Evolutionary conservation across 2,113 vertebrate species (phyloP).

Genomic region (Enhydra lutris): DNA sequence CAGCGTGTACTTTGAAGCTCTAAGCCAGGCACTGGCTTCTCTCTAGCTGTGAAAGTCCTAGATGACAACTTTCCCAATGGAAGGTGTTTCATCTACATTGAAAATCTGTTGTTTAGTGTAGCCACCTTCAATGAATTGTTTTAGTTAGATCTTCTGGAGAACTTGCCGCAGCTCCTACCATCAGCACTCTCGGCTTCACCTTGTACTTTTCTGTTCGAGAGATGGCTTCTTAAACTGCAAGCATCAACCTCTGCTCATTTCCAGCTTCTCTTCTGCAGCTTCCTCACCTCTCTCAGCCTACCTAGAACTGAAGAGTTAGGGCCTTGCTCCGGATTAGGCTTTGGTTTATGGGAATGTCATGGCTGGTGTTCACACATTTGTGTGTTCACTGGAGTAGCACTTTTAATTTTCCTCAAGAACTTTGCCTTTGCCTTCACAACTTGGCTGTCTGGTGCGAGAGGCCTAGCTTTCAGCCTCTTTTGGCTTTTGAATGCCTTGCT

Average conservation of each 20-base stretch:
- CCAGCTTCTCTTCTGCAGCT: neutral
- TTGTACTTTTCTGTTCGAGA: neutral
- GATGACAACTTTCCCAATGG: neutral
- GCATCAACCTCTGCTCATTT: neutral
- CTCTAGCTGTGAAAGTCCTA: neutral
- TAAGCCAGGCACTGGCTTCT: neutral
- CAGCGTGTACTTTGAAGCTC: neutral
- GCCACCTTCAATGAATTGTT: neutral
- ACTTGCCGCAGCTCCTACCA: neutral
- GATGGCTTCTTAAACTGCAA: neutral
- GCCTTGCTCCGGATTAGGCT: neutral
- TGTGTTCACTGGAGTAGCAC: neutral
- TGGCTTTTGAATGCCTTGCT: neutral
- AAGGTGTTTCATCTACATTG: neutral
- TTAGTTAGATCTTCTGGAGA: neutral
- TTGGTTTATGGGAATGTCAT: neutral
- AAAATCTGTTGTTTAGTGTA: neutral
- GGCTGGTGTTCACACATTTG: neutral
- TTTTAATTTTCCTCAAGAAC: neutral
- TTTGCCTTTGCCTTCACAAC: neutral
- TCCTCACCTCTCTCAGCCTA: neutral
- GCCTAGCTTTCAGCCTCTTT: neutral
- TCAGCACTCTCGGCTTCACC: neutral
- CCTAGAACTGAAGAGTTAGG: neutral
- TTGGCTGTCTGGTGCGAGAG: neutral